Evolutionary conservation across 30 jellyfish, hydroid and myxozoan species (phyloP).

Genomic region (Haliclystus octoradiatus): DNA sequence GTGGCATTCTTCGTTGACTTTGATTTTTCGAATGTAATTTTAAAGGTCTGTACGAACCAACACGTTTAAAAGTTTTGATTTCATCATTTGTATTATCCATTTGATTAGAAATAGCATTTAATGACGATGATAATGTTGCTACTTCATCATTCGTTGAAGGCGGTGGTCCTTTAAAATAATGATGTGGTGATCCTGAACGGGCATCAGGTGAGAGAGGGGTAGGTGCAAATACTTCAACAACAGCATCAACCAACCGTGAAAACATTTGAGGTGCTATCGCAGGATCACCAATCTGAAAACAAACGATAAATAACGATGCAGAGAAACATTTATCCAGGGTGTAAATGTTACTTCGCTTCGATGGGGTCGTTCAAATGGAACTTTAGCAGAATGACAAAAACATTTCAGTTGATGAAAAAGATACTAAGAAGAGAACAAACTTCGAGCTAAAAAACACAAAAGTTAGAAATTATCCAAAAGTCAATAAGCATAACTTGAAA

Average conservation of each 20-base stretch:
- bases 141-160: constrained; percentile 49
- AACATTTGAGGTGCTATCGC: constrained; percentile 93
- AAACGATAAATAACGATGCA: too few species aligned
- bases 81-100: constrained; percentile 1
- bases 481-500: neutral
- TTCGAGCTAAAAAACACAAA: too few species aligned
- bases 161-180: constrained; percentile 55
- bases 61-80: constrained; percentile 22
- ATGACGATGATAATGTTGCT: constrained; percentile 43
- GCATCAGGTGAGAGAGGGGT: constrained; percentile 54
- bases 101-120: constrained; percentile 46
- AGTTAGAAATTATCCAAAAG: neutral
- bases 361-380: too few species aligned
- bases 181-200: constrained; percentile 73
- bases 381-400: too few species aligned
- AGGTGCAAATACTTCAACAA: constrained; percentile 51
- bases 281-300: constrained; percentile 42
- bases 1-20: neutral
- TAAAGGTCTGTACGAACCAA: constrained; percentile 35
- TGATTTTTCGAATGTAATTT: constrained; percentile 15
- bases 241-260: constrained; percentile 75
- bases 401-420: too few species aligned
- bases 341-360: too few species aligned
- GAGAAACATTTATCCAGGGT: too few species aligned
- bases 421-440: too few species aligned